A percentile compares a stretch with the other conserved stretches of the same genome.
Conservation (phyloP, 2,113 vertebrate genomes). For the Gambusia affinis region DNA sequence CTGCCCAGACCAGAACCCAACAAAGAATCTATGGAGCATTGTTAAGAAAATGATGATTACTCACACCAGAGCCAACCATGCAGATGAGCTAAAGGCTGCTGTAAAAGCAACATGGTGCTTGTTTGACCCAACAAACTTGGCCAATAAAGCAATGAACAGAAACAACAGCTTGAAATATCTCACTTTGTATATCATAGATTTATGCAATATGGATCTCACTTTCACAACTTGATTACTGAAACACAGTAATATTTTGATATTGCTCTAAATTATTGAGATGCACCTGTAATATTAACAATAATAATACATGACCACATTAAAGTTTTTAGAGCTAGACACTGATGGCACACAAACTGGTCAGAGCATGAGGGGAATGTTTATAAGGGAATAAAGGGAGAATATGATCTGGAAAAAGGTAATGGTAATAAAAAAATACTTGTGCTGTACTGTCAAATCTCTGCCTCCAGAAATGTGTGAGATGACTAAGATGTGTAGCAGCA, state of each 20-base stretch:
- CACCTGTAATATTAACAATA: not conserved
- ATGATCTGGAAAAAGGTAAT: not conserved
- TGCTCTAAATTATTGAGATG: no score
- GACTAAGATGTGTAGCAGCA: not conserved
- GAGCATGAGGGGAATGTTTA: slow-evolving; percentile 10
- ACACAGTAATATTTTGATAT: no score
- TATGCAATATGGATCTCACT: no score
- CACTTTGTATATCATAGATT: not conserved
- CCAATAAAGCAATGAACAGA: not conserved
- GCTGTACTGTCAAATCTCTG: not conserved
- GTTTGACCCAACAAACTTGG: not conserved
- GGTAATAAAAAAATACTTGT: not conserved
- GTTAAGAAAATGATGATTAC: no score
- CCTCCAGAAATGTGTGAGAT: not conserved
- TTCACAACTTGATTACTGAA: not conserved
- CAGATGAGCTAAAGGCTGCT: no score
- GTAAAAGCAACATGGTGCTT: not conserved
- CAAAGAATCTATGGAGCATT: no score
- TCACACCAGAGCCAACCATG: no score
- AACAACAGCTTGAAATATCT: not conserved
- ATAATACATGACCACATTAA: slow-evolving; percentile 27
- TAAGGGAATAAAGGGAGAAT: not conserved
- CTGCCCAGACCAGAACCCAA: no score
- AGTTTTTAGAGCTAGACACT: slow-evolving; percentile 45
- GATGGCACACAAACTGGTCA: slow-evolving; percentile 29